phyloP scores from a whole-genome alignment of 2,113 vertebrate species.

The Haemorhous mexicanus region DNA sequence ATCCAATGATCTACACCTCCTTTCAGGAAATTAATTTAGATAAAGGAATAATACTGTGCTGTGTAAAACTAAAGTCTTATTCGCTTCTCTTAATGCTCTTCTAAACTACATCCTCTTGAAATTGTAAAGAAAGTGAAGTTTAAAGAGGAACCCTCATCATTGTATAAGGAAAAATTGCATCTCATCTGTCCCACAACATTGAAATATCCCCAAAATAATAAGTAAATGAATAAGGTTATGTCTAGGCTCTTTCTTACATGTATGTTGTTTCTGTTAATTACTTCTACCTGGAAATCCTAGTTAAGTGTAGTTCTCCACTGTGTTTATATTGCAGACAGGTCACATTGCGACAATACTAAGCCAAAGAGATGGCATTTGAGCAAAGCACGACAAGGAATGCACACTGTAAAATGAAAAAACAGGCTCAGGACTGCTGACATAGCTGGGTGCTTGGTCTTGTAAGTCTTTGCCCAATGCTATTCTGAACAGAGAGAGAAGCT shows the following conservation, averaged over 20 bases:
- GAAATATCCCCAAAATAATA: neutral
- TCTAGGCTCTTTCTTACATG: neutral
- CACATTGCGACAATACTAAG: neutral
- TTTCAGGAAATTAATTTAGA: neutral
- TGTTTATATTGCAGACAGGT: neutral
- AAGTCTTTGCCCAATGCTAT: neutral
- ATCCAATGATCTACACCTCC: neutral
- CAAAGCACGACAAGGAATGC: neutral
- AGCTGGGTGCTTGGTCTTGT: neutral
- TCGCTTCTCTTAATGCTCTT: neutral
- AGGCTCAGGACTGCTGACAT: neutral
- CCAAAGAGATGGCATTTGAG: neutral
- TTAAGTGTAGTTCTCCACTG: neutral
- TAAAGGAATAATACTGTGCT: neutral
- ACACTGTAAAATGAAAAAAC: neutral
- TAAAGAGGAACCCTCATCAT: neutral
- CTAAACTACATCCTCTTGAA: neutral
- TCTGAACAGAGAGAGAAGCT: neutral
- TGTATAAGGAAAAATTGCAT: neutral
- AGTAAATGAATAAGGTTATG: neutral
- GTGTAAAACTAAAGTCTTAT: neutral
- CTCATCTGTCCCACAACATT: neutral
- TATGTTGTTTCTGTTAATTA: neutral
- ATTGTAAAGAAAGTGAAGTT: neutral
- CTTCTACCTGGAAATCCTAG: neutral